Evolutionary conservation across 2,888 invertebrate genomes (phyloP).

Genomic region (Drosophila neonasuta): DNA sequence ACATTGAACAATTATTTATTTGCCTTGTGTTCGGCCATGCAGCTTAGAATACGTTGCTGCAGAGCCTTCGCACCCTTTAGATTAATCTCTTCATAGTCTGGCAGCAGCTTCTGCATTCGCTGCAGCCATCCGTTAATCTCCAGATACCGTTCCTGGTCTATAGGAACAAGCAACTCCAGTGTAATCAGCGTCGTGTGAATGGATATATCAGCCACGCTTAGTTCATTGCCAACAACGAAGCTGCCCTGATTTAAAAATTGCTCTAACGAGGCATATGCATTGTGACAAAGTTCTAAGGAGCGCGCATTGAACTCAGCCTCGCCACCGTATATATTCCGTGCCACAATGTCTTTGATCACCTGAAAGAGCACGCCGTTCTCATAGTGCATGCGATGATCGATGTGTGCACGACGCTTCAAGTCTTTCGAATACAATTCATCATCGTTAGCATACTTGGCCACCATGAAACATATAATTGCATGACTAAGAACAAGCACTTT

Average conservation of each 20-base stretch:
- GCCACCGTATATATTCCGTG: constrained; percentile 77
- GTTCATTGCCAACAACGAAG: constrained; percentile 73
- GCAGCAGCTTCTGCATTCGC: constrained; percentile 73
- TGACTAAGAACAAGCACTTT: constrained; percentile 78
- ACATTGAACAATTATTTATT: constrained; percentile 21
- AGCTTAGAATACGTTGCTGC: constrained; percentile 62
- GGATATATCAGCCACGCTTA: constrained; percentile 83
- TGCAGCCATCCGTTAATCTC: constrained; percentile 74
- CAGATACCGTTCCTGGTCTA: constrained; percentile 71
- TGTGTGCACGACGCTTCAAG: constrained; percentile 82
- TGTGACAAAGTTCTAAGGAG: constrained; percentile 72
- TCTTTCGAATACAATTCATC: constrained; percentile 85
- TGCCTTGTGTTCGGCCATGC: constrained; percentile 69
- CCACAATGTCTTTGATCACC: constrained; percentile 81
- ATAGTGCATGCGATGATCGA: constrained; percentile 84
- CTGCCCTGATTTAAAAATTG: constrained; percentile 74
- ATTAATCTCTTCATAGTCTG: constrained; percentile 78
- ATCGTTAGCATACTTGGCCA: constrained; percentile 83
- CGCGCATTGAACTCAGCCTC: constrained; percentile 71
- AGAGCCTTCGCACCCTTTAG: constrained; percentile 76
- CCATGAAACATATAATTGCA: constrained; percentile 83
- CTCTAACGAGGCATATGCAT: constrained; percentile 79
- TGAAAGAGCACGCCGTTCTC: constrained; percentile 83
- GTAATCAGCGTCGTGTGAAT: constrained; percentile 82
- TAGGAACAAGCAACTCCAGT: constrained; percentile 79